A percentile compares a stretch with the other conserved stretches of the same genome.
phyloP scores from a whole-genome alignment of 2,797 vertebrate genomes.

The Picus viridis region DNA sequence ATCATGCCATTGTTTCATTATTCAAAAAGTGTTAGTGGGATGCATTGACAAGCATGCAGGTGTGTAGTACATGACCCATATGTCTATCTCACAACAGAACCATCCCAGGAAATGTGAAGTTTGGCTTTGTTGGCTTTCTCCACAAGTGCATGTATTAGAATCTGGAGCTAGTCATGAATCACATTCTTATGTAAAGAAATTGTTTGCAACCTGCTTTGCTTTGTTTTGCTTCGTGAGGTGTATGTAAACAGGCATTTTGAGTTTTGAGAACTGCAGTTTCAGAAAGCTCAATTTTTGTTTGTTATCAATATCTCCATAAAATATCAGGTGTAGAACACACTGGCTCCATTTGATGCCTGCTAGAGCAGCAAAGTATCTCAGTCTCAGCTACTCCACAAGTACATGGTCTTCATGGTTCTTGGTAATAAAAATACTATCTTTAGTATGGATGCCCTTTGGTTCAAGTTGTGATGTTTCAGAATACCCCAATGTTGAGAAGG shows the following conservation, averaged over 20 bases:
- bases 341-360: slow-evolving; percentile 34
- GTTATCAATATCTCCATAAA: background rate
- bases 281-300: background rate
- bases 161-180: background rate
- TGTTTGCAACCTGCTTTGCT: background rate
- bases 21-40: background rate
- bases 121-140: background rate
- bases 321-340: background rate
- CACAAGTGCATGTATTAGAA: background rate
- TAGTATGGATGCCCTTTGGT: slow-evolving; percentile 24
- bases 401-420: slow-evolving; percentile 13
- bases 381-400: background rate
- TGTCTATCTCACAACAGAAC: background rate
- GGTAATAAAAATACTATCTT: slow-evolving; percentile 33
- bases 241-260: background rate
- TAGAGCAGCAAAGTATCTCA: slow-evolving; percentile 25
- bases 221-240: background rate
- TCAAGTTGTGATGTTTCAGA: slow-evolving; percentile 17
- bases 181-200: background rate
- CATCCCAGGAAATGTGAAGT: background rate
- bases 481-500: background rate
- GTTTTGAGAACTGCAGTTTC: slow-evolving; percentile 9
- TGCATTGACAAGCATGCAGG: background rate
- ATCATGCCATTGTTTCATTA: background rate
- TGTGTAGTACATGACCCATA: background rate